Evolutionary conservation across 2,888 invertebrate genomes (phyloP).

Genomic region (Subacronicta megacephala): DNA sequence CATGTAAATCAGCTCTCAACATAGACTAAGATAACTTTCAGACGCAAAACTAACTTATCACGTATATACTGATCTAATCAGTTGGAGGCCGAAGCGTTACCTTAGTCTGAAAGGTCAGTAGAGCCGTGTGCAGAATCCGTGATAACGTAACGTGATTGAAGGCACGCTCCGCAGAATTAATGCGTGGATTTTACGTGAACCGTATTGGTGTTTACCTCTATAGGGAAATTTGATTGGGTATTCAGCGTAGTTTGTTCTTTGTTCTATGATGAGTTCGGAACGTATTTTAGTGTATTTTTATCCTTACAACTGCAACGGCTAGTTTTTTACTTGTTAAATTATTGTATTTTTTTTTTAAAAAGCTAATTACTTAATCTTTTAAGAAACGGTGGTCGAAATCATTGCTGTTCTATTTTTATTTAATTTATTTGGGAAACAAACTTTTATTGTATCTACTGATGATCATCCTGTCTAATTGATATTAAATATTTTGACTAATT

Average conservation of each 20-base stretch:
- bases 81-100: constrained; percentile 6
- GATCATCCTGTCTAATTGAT: too few species aligned
- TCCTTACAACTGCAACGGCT: too few species aligned
- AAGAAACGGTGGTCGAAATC: too few species aligned
- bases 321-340: too few species aligned
- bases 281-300: too few species aligned
- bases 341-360: too few species aligned
- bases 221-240: too few species aligned
- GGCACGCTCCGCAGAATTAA: constrained; percentile 32
- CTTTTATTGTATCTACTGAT: too few species aligned
- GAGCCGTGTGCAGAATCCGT: constrained; percentile 25
- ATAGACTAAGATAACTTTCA: background rate
- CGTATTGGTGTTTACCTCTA: background rate
- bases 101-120: constrained; percentile 26
- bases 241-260: background rate
- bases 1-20: background rate
- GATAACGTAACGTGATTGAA: constrained; percentile 43
- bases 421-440: too few species aligned
- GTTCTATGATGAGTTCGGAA: background rate
- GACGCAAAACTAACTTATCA: constrained; percentile 1
- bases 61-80: constrained; percentile 18
- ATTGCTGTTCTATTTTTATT: too few species aligned
- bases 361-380: too few species aligned
- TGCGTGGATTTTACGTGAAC: constrained; percentile 10
- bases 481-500: too few species aligned